Base-by-base conservation (phyloP, 2,888 invertebrate species). In the Tenthredo amoena region DNA sequence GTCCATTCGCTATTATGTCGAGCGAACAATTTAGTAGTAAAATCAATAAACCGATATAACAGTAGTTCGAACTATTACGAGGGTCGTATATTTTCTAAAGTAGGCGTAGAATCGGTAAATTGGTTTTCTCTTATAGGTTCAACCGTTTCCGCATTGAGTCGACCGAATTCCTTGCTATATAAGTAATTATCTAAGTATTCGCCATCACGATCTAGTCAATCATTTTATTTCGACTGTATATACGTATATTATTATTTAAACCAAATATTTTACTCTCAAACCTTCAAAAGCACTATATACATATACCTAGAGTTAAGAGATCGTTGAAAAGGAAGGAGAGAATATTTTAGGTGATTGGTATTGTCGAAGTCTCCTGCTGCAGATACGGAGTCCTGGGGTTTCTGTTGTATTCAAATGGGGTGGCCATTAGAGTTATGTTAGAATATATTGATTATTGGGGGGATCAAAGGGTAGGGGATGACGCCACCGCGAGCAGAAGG, bases 381-480 rank as follows among this genome's bases (percentile, higher is more conserved):
- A 88, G 89, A 88, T 85, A 87, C 87, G 87, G 90, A 89, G 91
- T 91, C 89, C 89, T 26, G 87, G 88, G 86, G 85, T 79, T 88
- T 92, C 89, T 90, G 90, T 88, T 89, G 88, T 89, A 93, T 93
- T 92, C 92, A 92, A 93, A 92, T 93, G 90, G 91, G 91, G 91
- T 91, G 90, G 92, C 93, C 92, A 92, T 92, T 93, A 93, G 92
- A 93, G 92, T 93, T 93, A 92, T 92, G 93, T 91, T 92, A 92
- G 92, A 92, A 92, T 93, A 93, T 93, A 93, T 93, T 93, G 93
- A 93, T 93, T 93, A 93, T 93, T 92, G 93, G 92, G 92, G 91
- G 91, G 91, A 92, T 93, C 92, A 93, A 93, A 92, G 92, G 90
- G 91, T 91, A 91, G 91, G 91, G 91, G 90, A 91, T 90, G 90